Evolutionary conservation across 1,140 invertebrate species (phyloP).

Genomic region (Zaprionus gabonicus): DNA sequence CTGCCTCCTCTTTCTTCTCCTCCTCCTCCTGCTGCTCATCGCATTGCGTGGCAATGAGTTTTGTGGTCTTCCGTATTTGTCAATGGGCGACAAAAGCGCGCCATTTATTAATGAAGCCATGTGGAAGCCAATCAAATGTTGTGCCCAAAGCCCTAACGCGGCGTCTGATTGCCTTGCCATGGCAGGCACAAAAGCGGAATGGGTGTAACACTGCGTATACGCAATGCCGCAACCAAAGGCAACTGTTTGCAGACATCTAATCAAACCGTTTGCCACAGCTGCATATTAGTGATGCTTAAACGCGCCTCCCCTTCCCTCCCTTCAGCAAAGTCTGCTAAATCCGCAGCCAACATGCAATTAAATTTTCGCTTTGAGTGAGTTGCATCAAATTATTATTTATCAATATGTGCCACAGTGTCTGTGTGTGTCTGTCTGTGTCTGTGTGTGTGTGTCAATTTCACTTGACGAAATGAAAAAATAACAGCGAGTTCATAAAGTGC

Average conservation of each 20-base stretch:
- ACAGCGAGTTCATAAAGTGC: slow-evolving; percentile 42
- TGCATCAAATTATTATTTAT: slow-evolving; percentile 62
- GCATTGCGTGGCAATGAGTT: background rate
- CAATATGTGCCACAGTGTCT: slow-evolving; percentile 37
- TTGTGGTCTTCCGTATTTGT: slow-evolving; percentile 51
- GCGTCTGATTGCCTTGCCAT: slow-evolving; percentile 24
- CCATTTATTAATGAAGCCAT: slow-evolving; percentile 76
- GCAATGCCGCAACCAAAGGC: slow-evolving; percentile 11
- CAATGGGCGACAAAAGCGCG: slow-evolving; percentile 59
- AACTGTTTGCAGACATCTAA: slow-evolving; percentile 58
- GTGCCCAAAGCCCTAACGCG: slow-evolving; percentile 4
- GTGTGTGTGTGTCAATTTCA: slow-evolving; percentile 42
- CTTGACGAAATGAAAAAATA: slow-evolving; percentile 67
- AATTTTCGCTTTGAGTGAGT: slow-evolving; percentile 50
- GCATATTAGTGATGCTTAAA: slow-evolving; percentile 35
- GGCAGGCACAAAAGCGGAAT: background rate
- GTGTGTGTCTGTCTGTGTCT: background rate
- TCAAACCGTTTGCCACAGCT: slow-evolving; percentile 63
- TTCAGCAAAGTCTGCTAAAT: background rate
- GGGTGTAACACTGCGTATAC: slow-evolving; percentile 22
- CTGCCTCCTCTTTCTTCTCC: background rate
- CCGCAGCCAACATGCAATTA: slow-evolving; percentile 52
- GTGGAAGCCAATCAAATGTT: slow-evolving; percentile 48
- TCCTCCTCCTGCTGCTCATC: background rate
- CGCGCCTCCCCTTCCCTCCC: background rate